Evolutionary conservation across 2,113 vertebrate species (phyloP).

Genomic region (Megaceryle maxima): DNA sequence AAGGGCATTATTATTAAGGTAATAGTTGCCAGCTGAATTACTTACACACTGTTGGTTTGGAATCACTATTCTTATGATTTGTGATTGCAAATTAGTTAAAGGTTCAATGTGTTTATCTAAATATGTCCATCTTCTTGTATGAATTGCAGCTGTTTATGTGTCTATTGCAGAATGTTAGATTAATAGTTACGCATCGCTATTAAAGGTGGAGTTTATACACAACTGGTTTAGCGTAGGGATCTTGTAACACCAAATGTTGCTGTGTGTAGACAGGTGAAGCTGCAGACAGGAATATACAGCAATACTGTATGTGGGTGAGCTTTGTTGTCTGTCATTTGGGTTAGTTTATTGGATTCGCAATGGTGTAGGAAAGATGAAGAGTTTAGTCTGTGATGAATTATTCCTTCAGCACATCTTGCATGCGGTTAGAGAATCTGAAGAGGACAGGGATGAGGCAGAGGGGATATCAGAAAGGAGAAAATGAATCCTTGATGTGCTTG

Average conservation of each 20-base stretch:
- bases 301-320: not conserved
- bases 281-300: not conserved
- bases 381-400: not conserved
- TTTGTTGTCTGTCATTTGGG: not conserved
- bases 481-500: not conserved
- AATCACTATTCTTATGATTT: not conserved
- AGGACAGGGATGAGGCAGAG: not conserved
- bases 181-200: not conserved
- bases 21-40: not conserved
- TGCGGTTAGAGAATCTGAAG: not conserved
- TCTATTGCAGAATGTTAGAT: not conserved
- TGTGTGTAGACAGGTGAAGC: not conserved
- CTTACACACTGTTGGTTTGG: not conserved
- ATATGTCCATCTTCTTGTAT: not conserved
- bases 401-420: not conserved
- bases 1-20: not conserved
- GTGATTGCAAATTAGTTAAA: not conserved
- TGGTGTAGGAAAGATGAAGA: not conserved
- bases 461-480: not conserved
- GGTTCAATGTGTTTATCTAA: not conserved
- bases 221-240: not conserved
- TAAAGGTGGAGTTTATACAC: not conserved
- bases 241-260: not conserved
- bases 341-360: not conserved
- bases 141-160: not conserved